Evolutionary conservation across 2,888 invertebrate species (phyloP).

Genomic region (Latheticus oryzae): DNA sequence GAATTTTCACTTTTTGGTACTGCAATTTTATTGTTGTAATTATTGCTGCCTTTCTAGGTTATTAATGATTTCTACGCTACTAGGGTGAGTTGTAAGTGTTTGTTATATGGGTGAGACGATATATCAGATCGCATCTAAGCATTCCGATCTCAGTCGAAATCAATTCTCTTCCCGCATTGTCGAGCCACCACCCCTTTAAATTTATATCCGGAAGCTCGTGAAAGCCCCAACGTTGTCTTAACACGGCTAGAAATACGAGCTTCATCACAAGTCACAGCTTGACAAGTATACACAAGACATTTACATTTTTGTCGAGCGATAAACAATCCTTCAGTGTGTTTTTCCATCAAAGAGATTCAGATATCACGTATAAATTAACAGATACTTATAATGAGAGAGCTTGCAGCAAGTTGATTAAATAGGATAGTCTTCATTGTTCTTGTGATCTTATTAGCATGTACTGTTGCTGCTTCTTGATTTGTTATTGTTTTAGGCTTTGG

Average conservation of each 20-base stretch:
- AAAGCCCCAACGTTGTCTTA: constrained; percentile 61
- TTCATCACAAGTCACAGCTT: constrained; percentile 48
- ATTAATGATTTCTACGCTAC: constrained; percentile 36
- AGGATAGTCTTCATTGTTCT: constrained; percentile 26
- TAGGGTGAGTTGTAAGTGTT: constrained; percentile 34
- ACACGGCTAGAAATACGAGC: constrained; percentile 56
- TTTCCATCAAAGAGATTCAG: no score
- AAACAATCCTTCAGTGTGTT: no score
- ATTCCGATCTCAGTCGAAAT: constrained; percentile 60
- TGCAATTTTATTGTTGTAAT: no score
- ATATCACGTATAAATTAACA: no score
- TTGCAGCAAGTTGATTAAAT: constrained; percentile 6
- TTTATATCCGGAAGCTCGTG: constrained; percentile 59
- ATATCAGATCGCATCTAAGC: constrained; percentile 61
- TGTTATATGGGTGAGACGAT: constrained; percentile 49
- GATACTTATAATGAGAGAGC: not conserved
- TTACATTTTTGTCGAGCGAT: constrained; percentile 1
- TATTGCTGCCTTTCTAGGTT: no score
- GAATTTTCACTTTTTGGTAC: no score
- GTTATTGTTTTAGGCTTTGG: constrained; percentile 31
- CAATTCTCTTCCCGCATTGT: constrained; percentile 59
- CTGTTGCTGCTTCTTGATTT: constrained; percentile 26
- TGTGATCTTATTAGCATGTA: constrained; percentile 28
- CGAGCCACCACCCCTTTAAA: constrained; percentile 56
- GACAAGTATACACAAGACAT: constrained; percentile 22